Conservation (phyloP, 2,797 vertebrate species). For the Mormyrops boulengeri region DNA sequence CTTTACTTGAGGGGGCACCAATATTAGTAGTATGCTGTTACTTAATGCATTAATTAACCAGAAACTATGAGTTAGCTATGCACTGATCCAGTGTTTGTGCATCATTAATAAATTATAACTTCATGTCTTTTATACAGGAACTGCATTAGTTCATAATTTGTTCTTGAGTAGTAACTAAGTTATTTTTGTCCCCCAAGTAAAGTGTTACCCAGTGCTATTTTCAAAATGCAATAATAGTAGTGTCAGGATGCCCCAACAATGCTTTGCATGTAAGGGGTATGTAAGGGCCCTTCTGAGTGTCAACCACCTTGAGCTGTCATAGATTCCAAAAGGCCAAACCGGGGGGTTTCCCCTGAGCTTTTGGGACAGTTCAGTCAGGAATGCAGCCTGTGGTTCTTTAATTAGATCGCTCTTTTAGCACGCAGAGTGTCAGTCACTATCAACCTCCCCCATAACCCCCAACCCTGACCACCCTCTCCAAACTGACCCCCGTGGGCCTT, state of each 20-base stretch:
- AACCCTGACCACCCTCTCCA: constrained; percentile 11
- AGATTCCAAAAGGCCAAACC: constrained; percentile 31
- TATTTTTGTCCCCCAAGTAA: neutral
- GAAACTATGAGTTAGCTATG: neutral
- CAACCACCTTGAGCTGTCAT: constrained; percentile 19
- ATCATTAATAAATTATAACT: neutral
- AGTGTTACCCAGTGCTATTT: neutral
- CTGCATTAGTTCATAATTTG: neutral
- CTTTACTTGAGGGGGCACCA: neutral
- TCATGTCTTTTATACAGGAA: neutral
- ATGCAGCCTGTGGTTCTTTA: constrained; percentile 58
- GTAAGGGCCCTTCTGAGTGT: constrained; percentile 12
- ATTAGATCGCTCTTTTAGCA: constrained; percentile 47
- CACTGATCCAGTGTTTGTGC: neutral
- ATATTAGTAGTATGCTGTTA: neutral
- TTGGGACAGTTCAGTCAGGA: constrained; percentile 36
- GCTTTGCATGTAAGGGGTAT: neutral
- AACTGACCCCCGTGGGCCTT: neutral
- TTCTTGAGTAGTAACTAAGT: neutral
- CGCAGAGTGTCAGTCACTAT: constrained; percentile 32
- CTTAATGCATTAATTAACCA: neutral
- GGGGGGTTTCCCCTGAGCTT: constrained; percentile 38
- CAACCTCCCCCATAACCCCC: constrained; percentile 9
- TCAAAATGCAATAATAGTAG: neutral
- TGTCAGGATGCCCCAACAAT: neutral